Conservation (phyloP, 2,797 vertebrate species). For the Carapus acus region DNA sequence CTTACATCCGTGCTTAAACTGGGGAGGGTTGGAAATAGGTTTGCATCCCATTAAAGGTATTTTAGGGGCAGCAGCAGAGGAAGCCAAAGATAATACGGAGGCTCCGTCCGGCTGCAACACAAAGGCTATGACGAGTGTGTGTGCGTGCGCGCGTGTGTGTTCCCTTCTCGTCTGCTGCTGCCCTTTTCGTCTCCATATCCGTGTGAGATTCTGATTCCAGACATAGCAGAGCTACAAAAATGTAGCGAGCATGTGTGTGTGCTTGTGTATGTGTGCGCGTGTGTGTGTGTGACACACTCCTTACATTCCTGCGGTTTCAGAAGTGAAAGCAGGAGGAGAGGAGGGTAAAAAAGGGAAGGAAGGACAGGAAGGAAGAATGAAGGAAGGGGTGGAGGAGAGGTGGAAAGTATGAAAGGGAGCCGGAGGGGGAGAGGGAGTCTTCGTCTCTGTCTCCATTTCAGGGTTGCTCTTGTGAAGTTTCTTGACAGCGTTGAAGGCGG, state of each 20-base stretch:
- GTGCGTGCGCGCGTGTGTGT: too few relatives aligned
- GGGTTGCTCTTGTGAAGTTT: slow-evolving; percentile 39
- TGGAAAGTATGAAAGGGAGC: too few relatives aligned
- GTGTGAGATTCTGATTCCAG: too few relatives aligned
- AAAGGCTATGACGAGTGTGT: too few relatives aligned
- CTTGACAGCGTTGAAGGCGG: slow-evolving; percentile 51
- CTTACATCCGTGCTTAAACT: slow-evolving; percentile 14
- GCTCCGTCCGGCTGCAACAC: neutral
- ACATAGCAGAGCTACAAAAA: slow-evolving; percentile 6
- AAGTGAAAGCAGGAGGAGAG: slow-evolving; percentile 4
- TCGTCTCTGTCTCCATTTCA: slow-evolving; percentile 13
- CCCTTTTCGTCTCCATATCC: neutral
- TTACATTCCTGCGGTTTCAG: slow-evolving; percentile 47
- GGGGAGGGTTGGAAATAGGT: slow-evolving; percentile 28
- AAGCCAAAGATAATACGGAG: slow-evolving; percentile 4
- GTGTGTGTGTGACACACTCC: slow-evolving; percentile 27
- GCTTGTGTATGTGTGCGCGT: slow-evolving; percentile 11
- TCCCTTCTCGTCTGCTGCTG: neutral
- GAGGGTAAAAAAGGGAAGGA: slow-evolving; percentile 8
- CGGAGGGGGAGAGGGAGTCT: too few relatives aligned
- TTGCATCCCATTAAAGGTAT: slow-evolving; percentile 14
- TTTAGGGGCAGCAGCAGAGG: slow-evolving; percentile 7
- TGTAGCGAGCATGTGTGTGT: slow-evolving; percentile 14
- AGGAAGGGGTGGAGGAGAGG: too few relatives aligned
- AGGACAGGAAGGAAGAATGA: neutral